Evolutionary conservation across 2,797 vertebrate genomes (phyloP).

Genomic region (Chaunax sp.): DNA sequence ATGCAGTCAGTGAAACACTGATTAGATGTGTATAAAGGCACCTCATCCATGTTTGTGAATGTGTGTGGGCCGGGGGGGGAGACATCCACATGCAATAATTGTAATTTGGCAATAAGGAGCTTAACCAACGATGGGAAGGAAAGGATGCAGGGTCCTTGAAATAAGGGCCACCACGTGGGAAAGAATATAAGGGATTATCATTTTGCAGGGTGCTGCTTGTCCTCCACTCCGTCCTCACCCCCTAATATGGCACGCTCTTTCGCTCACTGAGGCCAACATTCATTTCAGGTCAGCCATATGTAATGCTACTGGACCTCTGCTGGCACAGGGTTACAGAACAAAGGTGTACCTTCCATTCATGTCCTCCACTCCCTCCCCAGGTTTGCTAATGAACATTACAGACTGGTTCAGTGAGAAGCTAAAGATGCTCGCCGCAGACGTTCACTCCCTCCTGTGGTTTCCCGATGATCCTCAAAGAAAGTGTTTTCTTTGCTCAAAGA

Average conservation of each 20-base stretch:
- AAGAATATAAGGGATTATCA: slow-evolving; percentile 81
- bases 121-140: slow-evolving; percentile 65
- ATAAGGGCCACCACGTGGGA: slow-evolving; percentile 74
- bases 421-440: slow-evolving; percentile 58
- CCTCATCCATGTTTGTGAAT: slow-evolving; percentile 57
- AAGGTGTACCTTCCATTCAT: slow-evolving; percentile 74
- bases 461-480: slow-evolving; percentile 59
- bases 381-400: slow-evolving; percentile 85
- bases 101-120: slow-evolving; percentile 83
- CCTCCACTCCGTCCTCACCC: slow-evolving; percentile 26
- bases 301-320: slow-evolving; percentile 74
- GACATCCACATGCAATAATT: slow-evolving; percentile 72
- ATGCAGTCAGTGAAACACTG: slow-evolving; percentile 70
- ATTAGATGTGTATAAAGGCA: slow-evolving; percentile 72
- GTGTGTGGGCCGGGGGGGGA: slow-evolving; percentile 29
- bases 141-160: slow-evolving; percentile 55
- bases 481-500: slow-evolving; percentile 70
- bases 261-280: slow-evolving; percentile 72
- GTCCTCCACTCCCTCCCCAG: slow-evolving; percentile 53
- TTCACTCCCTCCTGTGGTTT: slow-evolving; percentile 40
- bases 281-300: slow-evolving; percentile 84
- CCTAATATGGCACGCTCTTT: slow-evolving; percentile 41
- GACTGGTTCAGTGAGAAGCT: slow-evolving; percentile 78
- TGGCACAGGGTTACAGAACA: slow-evolving; percentile 71
- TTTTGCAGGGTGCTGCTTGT: slow-evolving; percentile 62